These are phyloP conservation scores for Penaeus vannamei DNA, from an alignment of 1,140 invertebrate species.

Conservation along the genomic window DNA sequence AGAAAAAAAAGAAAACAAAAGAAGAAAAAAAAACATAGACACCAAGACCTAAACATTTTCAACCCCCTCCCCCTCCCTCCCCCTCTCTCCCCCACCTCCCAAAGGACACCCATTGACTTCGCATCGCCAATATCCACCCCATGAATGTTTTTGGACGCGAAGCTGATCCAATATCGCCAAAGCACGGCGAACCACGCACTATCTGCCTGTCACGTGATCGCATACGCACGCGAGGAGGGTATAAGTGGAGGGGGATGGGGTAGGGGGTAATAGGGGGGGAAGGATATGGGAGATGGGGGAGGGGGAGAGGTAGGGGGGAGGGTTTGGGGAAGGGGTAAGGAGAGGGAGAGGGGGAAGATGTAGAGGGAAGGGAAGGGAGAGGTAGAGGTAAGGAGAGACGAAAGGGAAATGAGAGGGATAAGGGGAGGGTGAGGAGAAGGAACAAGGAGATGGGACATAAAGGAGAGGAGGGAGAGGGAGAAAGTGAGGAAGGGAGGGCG, in stretches of 20 bases:
- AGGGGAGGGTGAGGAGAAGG: neutral
- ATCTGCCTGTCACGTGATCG: too few relatives aligned
- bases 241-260: neutral
- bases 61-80: neutral
- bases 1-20: too few relatives aligned
- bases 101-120: too few relatives aligned
- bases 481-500: neutral
- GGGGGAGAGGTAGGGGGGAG: neutral
- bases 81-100: neutral
- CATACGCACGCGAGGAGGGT: too few relatives aligned
- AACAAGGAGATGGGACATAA: neutral
- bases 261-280: neutral
- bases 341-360: neutral
- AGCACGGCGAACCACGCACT: too few relatives aligned
- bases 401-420: neutral
- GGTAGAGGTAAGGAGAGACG: neutral
- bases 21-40: too few relatives aligned
- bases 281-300: neutral
- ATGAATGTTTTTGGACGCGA: too few relatives aligned
- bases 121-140: too few relatives aligned
- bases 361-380: neutral
- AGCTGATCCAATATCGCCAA: too few relatives aligned
- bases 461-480: neutral
- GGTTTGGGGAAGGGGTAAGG: neutral
- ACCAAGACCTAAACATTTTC: too few relatives aligned